phyloP scores from a whole-genome alignment of 2,113 vertebrate species.

The Eleginops maclovinus region DNA sequence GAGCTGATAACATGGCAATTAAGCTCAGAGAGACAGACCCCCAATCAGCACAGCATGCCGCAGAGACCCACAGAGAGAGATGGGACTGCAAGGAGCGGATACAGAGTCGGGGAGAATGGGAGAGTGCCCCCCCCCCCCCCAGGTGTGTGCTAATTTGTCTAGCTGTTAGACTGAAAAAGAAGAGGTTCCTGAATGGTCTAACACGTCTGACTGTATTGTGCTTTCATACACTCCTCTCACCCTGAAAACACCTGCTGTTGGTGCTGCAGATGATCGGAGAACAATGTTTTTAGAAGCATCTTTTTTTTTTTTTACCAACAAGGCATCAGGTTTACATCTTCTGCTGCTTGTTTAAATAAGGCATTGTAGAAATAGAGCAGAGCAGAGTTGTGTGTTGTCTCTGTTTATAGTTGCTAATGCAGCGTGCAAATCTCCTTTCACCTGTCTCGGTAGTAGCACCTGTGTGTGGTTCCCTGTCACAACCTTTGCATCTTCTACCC shows the following conservation, averaged over 20 bases:
- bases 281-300: not conserved
- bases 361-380: slow-evolving; percentile 33
- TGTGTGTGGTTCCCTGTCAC: slow-evolving; percentile 27
- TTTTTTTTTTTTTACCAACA: not conserved
- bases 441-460: slow-evolving; percentile 28
- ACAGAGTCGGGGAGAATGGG: slow-evolving; percentile 31
- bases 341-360: slow-evolving; percentile 22
- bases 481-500: slow-evolving; percentile 30
- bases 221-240: slow-evolving; percentile 19
- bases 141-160: slow-evolving; percentile 67
- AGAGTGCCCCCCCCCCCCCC: slow-evolving; percentile 43
- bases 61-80: slow-evolving; percentile 51
- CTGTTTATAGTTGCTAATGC: slow-evolving; percentile 37
- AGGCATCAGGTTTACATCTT: slow-evolving; percentile 2
- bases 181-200: slow-evolving; percentile 19
- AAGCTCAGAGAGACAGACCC: slow-evolving; percentile 55
- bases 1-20: slow-evolving; percentile 74
- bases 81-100: slow-evolving; percentile 39
- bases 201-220: slow-evolving; percentile 17
- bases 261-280: slow-evolving; percentile 14
- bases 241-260: slow-evolving; percentile 33
- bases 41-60: slow-evolving; percentile 56
- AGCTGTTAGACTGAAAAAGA: slow-evolving; percentile 51
- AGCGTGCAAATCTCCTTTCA: slow-evolving; percentile 27
- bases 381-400: slow-evolving; percentile 44